Percentiles rank a stretch among this genome's conserved stretches.
Conservation (phyloP, 2,888 invertebrate genomes). For the Fragum whitleyi region DNA sequence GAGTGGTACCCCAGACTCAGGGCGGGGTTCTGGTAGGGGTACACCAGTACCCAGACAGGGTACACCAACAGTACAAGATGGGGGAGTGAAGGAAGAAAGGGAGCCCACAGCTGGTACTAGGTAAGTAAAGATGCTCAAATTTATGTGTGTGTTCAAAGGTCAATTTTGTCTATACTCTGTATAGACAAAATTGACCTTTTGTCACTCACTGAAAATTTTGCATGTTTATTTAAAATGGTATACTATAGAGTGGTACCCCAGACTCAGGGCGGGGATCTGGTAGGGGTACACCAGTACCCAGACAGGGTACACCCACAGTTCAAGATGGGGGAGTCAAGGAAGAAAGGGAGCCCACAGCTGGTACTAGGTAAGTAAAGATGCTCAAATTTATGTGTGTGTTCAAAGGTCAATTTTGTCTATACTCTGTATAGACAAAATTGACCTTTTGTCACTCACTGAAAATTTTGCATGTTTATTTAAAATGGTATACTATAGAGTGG, state of each 20-base stretch:
- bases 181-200: too few relatives aligned
- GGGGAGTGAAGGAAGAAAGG: slow-evolving; percentile 23
- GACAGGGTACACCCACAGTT: slow-evolving; percentile 33
- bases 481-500: slow-evolving; percentile 70
- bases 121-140: neutral
- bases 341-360: slow-evolving; percentile 40
- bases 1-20: slow-evolving; percentile 59
- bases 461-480: too few relatives aligned
- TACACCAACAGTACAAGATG: slow-evolving; percentile 33
- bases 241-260: slow-evolving; percentile 66
- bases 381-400: too few relatives aligned
- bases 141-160: too few relatives aligned
- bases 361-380: slow-evolving; percentile 40
- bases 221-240: too few relatives aligned
- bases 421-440: too few relatives aligned
- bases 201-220: too few relatives aligned
- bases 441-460: too few relatives aligned
- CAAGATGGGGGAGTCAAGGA: slow-evolving; percentile 23
- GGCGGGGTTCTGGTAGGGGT: slow-evolving; percentile 32
- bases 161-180: too few relatives aligned
- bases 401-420: too few relatives aligned
- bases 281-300: slow-evolving; percentile 49
- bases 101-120: slow-evolving; percentile 48
- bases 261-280: slow-evolving; percentile 42
- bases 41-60: slow-evolving; percentile 49